phyloP scores from a whole-genome alignment of 2,797 vertebrate genomes.

The Tachyglossus aculeatus region DNA sequence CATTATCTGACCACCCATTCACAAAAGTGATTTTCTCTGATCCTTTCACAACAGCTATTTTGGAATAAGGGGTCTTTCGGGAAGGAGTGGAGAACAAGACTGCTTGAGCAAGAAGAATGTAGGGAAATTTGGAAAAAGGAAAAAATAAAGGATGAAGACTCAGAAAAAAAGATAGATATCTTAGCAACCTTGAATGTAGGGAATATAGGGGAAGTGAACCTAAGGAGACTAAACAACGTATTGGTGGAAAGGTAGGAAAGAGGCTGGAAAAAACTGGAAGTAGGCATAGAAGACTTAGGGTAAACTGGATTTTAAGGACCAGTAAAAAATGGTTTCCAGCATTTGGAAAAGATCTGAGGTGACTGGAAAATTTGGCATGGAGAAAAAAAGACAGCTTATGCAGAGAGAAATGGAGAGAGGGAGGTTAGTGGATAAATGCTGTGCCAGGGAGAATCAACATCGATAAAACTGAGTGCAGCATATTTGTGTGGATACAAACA shows the following conservation, averaged over 20 bases:
- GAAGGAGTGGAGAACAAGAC: neutral
- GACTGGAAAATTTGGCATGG: no score
- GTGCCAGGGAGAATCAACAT: neutral
- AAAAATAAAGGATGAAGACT: neutral
- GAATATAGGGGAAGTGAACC: no score
- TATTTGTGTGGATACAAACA: slow-evolving; percentile 12
- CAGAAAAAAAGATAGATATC: neutral
- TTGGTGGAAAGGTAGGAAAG: neutral
- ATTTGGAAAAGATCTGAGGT: no score
- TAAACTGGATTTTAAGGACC: fast-evolving
- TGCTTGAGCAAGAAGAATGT: neutral
- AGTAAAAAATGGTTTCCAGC: no score
- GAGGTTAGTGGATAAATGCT: neutral
- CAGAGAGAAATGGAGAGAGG: neutral
- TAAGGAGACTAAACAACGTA: no score
- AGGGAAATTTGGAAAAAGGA: neutral
- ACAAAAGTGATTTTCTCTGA: neutral
- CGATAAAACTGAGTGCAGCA: slow-evolving; percentile 9
- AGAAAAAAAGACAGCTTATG: neutral
- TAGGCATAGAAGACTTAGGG: neutral
- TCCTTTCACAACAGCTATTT: neutral
- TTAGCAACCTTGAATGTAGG: no score
- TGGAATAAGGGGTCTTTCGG: neutral
- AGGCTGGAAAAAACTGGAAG: neutral
- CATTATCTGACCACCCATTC: neutral